Evolutionary conservation across 2,113 vertebrate genomes (phyloP), one percentile per base, ranked within the genome.

Genomic region (Tragelaphus buxtoni): DNA sequence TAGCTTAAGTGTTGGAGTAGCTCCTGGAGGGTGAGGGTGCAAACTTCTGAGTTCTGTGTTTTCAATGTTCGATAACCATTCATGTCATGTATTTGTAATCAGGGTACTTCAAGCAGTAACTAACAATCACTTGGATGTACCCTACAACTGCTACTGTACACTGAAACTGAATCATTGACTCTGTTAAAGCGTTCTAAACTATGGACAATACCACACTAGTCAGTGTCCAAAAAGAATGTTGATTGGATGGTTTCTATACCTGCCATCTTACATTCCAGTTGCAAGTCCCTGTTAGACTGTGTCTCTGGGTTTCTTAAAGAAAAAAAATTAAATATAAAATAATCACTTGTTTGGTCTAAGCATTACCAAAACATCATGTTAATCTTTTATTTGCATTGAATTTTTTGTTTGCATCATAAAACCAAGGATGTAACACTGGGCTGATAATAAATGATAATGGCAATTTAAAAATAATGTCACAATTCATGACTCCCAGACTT

Each of bases 401-500:
- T 82, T 94, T 82, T 93, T 39, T 95, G 91, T 61, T 79, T 90
- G n/a, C 3, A 35, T 92, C 26, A 53, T 77, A 88, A 96, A 95
- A 35, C 42, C 45, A 76, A 83, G 24, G 45, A 26, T 2, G 0
- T 32, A 51, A 89, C 76, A 87, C 72, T 76, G 47, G 35, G 16
- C 58, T 60, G 74, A 95, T 79, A 69, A 92, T 30, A 4, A 92
- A 58, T 85, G 65, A 58, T 76, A 87, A 53, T 35, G 26, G 11
- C 14, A 47, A 60, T 84, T 74, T 72, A 65, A 94, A 95, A 83
- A 76, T 82, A 42, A 26, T 60, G 39, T 60, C 26, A 61, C 18
- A 86, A 42, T 74, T 86, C 63, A 74, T 79, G 76, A 94, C 35
- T 18, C 11, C 47, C 30, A 74, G 39, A 58, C 32, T 79, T 92